Percentiles rank a stretch among this genome's conserved stretches.
Evolutionary conservation across 2,113 vertebrate genomes (phyloP).

Genomic region (Bolborhynchus lineola): DNA sequence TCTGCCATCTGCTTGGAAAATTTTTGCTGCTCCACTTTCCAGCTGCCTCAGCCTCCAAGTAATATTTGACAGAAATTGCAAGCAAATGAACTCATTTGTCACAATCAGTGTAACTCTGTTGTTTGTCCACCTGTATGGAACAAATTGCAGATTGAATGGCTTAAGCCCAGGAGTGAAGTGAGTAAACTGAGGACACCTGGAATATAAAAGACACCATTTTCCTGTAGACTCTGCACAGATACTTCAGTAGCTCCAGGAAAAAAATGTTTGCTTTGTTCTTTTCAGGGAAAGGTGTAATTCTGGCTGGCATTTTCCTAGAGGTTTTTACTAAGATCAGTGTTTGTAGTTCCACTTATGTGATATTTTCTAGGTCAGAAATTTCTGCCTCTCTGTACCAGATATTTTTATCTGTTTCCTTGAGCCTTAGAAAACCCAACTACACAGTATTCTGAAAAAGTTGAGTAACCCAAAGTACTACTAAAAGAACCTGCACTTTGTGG

Average conservation of each 20-base stretch:
- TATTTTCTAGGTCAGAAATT: not conserved
- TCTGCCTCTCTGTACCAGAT: not conserved
- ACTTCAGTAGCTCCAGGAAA: not conserved
- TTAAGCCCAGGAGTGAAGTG: not conserved
- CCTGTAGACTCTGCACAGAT: not conserved
- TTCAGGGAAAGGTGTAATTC: not conserved
- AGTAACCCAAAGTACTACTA: not conserved
- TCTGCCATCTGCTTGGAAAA: not conserved
- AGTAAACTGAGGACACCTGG: not conserved
- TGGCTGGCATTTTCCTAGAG: conserved; percentile 9
- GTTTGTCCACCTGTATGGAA: not conserved
- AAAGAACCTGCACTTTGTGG: not conserved
- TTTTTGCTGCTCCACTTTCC: not conserved
- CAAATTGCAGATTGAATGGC: not conserved
- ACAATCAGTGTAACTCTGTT: not conserved
- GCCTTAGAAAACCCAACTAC: not conserved
- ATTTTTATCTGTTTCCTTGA: not conserved
- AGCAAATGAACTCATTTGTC: not conserved
- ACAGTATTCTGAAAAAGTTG: not conserved
- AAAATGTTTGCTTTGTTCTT: not conserved
- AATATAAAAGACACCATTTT: not conserved
- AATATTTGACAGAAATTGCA: not conserved
- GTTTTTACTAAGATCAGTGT: not conserved
- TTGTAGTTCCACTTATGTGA: not conserved
- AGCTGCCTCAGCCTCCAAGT: not conserved